Base-by-base conservation (phyloP, 2,797 vertebrate species). In the Amblyopsis hoosieri region DNA sequence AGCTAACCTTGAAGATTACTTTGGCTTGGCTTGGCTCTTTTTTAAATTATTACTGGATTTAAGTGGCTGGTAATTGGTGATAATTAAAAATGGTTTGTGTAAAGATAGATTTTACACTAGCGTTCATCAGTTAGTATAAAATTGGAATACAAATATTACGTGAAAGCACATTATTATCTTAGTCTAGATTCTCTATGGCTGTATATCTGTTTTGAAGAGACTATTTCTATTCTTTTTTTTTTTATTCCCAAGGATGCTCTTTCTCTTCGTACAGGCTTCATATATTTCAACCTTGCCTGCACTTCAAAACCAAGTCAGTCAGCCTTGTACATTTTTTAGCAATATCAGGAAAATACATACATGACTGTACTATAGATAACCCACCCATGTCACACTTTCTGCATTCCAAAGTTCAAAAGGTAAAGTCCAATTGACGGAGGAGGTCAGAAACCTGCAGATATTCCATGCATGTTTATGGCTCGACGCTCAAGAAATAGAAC, bases 251-350 rank as follows among this genome's bases (percentile, higher is more conserved):
- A 46, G 15, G 23, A 59, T 53, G 11, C 4, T 50, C 56, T 66
- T 57, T 62, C 4, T 50, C 56, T 66, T 56, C 57, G 3, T 66
- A n/a, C 2, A 14, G 13, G 46, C 3, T 12, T 69, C 60, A 3
- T n/a, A 31, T 12, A 42, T 65, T 33, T 37, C 57, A 61, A 57
- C 62, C 42, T 19, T 62, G 48, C 57, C 57, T 74, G 51, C 55
- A 23, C 71, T 78, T 56, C 42, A 62, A 52, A 58, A 12, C 11
- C n/a, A 31, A 17, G 60, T 64, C 47, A 17, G 60, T 64, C 47
- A 9, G 61, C 60, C 37, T 48, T 64, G 60, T 78, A 67, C 81
- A 76, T 83, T 71, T 82, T 82, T 83, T 53, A 85, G n/a, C 59
- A 58, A 50, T 67, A 45, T 64, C 31, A 56, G 77, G 14, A 72